Conservation (phyloP, 1,140 invertebrate species). For the Pemphigus obesinymphae region DNA sequence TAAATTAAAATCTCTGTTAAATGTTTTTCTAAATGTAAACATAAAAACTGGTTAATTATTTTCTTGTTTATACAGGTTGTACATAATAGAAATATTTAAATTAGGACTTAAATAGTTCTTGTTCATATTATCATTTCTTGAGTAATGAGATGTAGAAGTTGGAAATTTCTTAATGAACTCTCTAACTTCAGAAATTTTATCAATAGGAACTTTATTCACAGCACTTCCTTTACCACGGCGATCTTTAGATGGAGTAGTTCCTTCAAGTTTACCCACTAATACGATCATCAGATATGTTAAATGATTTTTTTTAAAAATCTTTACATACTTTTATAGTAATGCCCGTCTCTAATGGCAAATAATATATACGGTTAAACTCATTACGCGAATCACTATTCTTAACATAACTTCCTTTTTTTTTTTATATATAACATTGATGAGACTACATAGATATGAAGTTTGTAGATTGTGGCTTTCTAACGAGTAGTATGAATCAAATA, state of each 20-base stretch:
- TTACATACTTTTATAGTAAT: slow-evolving; percentile 10
- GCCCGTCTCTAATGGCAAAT: not conserved
- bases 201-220: not conserved
- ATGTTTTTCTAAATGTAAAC: slow-evolving; percentile 6
- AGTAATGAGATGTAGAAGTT: slow-evolving; percentile 2
- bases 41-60: not conserved
- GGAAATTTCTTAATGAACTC: not conserved
- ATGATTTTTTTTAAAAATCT: not conserved
- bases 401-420: not conserved
- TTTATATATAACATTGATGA: not conserved
- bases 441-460: slow-evolving; percentile 1
- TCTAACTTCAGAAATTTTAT: not conserved
- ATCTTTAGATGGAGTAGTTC: not conserved
- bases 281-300: slow-evolving; percentile 10
- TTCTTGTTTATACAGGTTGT: slow-evolving; percentile 15
- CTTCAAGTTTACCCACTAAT: not conserved
- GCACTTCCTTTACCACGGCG: not conserved
- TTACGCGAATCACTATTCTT: not conserved
- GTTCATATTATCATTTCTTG: not conserved
- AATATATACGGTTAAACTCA: slow-evolving; percentile 15
- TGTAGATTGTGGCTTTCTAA: not conserved
- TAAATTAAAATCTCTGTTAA: slow-evolving; percentile 19
- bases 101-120: slow-evolving; percentile 15
- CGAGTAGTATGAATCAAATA: not conserved
- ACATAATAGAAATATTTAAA: slow-evolving; percentile 22